Base-by-base conservation (phyloP, 2,888 invertebrate species). In the Tenthredo notha region DNA sequence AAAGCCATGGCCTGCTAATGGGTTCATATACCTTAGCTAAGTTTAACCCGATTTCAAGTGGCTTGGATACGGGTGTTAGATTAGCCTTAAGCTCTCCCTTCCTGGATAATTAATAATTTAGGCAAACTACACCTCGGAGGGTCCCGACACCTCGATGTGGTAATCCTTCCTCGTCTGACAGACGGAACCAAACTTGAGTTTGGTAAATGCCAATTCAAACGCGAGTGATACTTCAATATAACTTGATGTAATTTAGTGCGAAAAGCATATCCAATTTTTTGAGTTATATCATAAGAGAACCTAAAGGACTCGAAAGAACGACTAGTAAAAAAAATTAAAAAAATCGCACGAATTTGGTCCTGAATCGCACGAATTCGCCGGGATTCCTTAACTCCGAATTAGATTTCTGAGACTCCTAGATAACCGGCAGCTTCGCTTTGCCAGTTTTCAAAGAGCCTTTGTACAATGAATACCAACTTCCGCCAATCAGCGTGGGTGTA, bases 31-130 rank as follows among this genome's bases (percentile, higher is more conserved):
- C 67, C 67, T 77, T 33, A 54, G 29, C 43, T 61, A 25, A 47
- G 77, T 50, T 54, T 54, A 77, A 77, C n/a, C 77, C 54, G 54
- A 77, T 77, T 54, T 33, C 12, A 54, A 77, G 77, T 77, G 43
- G 54, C 18, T 77, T n/a, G 77, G 33, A 50, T 54, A 77, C 21
- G 77, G 77, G 43, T 77, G 77, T 54, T 33, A 33, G 54, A 77
- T 77, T 54, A 77, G 77, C 47, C 54, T 18, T n/a, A 15, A 47
- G 47, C 47, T 12, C 47, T 77, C 54, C n/a, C 18, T 77, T 15
- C 50, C 33, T 15, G 50, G 50, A 50, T 77, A 54, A 77, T 77
- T 77, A 50, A 77, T 77, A 50, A 77, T 77, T 77, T 77, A 50
- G 50, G 77, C n/a, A 77, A 54, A 77, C 77, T 54, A 77, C 50